Percentiles rank a stretch among this genome's conserved stretches.
These are phyloP conservation scores for Phengaris arion DNA, from an alignment of 2,888 invertebrate species.

Conservation along the genomic window DNA sequence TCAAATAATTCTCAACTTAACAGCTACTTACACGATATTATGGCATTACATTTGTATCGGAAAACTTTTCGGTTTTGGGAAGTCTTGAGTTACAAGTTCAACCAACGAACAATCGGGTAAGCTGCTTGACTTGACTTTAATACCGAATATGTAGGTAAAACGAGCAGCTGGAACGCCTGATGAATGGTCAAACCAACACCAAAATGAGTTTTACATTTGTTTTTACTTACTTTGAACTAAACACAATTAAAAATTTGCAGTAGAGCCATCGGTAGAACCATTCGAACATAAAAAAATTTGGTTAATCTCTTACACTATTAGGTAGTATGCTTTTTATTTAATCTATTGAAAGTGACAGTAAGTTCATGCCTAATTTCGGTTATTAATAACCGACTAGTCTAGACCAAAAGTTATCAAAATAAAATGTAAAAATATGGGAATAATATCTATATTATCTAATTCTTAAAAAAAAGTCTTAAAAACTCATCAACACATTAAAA, in stretches of 20 bases:
- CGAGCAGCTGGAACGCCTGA: too few relatives aligned
- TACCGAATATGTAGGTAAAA: too few relatives aligned
- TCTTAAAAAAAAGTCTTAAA: background rate
- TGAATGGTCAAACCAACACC: too few relatives aligned
- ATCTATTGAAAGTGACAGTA: background rate
- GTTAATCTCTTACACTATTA: background rate
- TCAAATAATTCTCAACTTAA: constrained; percentile 73
- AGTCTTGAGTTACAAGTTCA: background rate
- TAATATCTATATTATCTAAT: background rate
- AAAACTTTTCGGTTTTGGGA: background rate
- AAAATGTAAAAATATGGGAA: background rate
- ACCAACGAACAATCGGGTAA: too few relatives aligned
- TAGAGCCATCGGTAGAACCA: too few relatives aligned
- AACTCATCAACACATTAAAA: background rate
- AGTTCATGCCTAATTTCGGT: background rate
- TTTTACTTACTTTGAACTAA: too few relatives aligned
- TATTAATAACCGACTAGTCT: background rate
- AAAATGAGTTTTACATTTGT: too few relatives aligned
- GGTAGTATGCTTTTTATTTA: background rate
- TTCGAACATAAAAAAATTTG: too few relatives aligned
- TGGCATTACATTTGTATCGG: constrained; percentile 55
- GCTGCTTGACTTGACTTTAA: too few relatives aligned
- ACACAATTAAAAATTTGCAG: too few relatives aligned
- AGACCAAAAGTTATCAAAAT: background rate
- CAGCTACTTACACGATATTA: constrained; percentile 70